Percentiles rank a stretch among this genome's conserved stretches.
phyloP scores from a whole-genome alignment of 1,140 invertebrate genomes.

The Drosophila persimilis region DNA sequence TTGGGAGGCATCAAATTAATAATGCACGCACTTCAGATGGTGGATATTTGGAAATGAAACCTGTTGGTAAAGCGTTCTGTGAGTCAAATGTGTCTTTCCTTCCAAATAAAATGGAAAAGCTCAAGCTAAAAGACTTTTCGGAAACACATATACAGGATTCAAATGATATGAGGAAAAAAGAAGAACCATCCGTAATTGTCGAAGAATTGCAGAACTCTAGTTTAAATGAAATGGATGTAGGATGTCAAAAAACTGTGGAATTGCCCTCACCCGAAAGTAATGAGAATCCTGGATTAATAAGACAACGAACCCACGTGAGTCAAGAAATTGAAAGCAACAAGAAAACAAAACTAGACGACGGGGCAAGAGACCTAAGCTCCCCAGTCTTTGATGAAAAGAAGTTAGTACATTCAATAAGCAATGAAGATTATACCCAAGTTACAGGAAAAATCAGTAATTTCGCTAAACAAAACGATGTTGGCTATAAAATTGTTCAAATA shows the following conservation, averaged over 20 bases:
- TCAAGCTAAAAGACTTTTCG: conserved; percentile 27
- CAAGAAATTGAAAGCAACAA: conserved; percentile 12
- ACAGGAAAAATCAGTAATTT: conserved; percentile 44
- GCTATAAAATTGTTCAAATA: conserved; percentile 76
- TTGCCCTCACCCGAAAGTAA: conserved; percentile 1
- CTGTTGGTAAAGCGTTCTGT: conserved; percentile 57
- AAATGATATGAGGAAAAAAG: conserved; percentile 30
- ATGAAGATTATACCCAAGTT: conserved; percentile 64
- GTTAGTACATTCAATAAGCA: conserved; percentile 68
- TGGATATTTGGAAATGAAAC: conserved; percentile 84
- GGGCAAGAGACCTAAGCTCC: too few relatives aligned
- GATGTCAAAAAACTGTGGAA: not conserved
- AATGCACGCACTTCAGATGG: conserved; percentile 35
- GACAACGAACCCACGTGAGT: conserved; percentile 4
- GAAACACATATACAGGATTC: conserved; percentile 7
- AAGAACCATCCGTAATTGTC: conserved; percentile 10
- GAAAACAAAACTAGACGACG: conserved; percentile 15
- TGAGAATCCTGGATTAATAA: conserved; percentile 6
- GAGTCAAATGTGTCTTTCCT: conserved; percentile 25
- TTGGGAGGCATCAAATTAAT: conserved; percentile 24
- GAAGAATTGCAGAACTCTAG: conserved; percentile 2
- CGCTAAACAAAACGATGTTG: conserved; percentile 38
- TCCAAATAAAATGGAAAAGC: conserved; percentile 43
- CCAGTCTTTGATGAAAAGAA: conserved; percentile 41
- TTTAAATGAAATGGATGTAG: conserved; percentile 14